Evolutionary conservation across 2,888 invertebrate species (phyloP).

Genomic region (Trilocha varians): DNA sequence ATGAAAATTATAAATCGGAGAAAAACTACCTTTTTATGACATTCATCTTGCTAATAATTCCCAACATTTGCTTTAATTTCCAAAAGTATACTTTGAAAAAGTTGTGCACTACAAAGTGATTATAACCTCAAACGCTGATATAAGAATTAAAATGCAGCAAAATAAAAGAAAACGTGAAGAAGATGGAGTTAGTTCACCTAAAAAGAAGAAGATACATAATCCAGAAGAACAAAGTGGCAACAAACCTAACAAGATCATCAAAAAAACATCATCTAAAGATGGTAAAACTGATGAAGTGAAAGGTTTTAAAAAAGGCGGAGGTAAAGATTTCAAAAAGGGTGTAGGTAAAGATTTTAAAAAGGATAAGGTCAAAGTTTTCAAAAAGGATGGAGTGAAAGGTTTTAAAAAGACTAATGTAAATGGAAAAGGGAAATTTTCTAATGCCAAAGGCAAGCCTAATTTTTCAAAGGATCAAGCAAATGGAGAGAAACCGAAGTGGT

Average conservation of each 20-base stretch:
- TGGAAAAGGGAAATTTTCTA: conserved; percentile 16
- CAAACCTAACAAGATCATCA: conserved; percentile 11
- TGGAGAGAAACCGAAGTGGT: conserved; percentile 77
- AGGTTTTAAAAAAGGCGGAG: conserved; percentile 8
- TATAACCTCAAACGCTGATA: too few relatives aligned
- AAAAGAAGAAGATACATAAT: conserved; percentile 44
- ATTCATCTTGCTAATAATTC: too few relatives aligned
- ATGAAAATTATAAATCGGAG: too few relatives aligned
- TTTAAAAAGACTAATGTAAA: conserved; percentile 14
- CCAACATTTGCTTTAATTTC: too few relatives aligned
- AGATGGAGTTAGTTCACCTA: conserved; percentile 23
- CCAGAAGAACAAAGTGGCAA: conserved; percentile 14
- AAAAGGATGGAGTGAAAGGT: conserved; percentile 16
- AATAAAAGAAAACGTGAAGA: conserved; percentile 46
- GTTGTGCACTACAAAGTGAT: too few relatives aligned
- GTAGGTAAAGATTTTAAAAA: conserved; percentile 13
- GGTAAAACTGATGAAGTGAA: conserved; percentile 17
- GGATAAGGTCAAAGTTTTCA: conserved; percentile 5
- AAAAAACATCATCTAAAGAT: conserved; percentile 7
- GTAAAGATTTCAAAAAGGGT: conserved; percentile 12
- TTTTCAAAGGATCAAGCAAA: conserved; percentile 29
- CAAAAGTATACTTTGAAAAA: too few relatives aligned
- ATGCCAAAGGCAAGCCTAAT: conserved; percentile 25
- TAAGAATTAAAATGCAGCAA: conserved; percentile 60
- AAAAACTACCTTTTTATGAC: too few relatives aligned